A percentile compares a stretch with the other conserved stretches of the same genome.
These are phyloP conservation scores for Antennarius maculatus DNA, from an alignment of 2,797 vertebrate genomes.

Conservation along the genomic window DNA sequence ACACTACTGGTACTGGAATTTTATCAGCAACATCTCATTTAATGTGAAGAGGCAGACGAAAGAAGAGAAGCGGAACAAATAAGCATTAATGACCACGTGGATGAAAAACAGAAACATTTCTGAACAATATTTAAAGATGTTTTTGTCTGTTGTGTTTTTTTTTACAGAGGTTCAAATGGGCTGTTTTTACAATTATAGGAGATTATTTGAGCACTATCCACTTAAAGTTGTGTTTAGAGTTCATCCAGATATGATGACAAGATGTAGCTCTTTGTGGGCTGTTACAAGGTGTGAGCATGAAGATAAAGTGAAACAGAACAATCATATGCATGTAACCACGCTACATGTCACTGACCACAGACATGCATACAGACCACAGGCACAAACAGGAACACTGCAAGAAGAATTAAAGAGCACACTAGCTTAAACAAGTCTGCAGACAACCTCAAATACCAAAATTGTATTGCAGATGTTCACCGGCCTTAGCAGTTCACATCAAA, in stretches of 20 bases:
- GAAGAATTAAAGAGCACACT: conserved; percentile 3
- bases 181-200: too few species aligned
- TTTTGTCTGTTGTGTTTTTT: not conserved
- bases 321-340: too few species aligned
- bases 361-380: not conserved
- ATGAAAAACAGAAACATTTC: not conserved
- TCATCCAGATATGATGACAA: not conserved
- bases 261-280: too few species aligned
- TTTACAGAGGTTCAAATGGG: not conserved
- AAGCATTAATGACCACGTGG: not conserved
- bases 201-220: too few species aligned
- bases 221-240: too few species aligned
- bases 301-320: too few species aligned
- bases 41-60: not conserved
- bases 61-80: not conserved
- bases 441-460: conserved; percentile 9
- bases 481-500: not conserved
- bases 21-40: too few species aligned
- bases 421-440: conserved; percentile 6
- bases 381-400: conserved; percentile 2
- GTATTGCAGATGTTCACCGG: not conserved
- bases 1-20: too few species aligned
- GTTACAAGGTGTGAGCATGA: too few species aligned
- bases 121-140: not conserved
- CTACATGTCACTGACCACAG: not conserved